These are phyloP conservation scores for Drusus annulatus DNA, from an alignment of 1,140 invertebrate species.

Conservation along the genomic window DNA sequence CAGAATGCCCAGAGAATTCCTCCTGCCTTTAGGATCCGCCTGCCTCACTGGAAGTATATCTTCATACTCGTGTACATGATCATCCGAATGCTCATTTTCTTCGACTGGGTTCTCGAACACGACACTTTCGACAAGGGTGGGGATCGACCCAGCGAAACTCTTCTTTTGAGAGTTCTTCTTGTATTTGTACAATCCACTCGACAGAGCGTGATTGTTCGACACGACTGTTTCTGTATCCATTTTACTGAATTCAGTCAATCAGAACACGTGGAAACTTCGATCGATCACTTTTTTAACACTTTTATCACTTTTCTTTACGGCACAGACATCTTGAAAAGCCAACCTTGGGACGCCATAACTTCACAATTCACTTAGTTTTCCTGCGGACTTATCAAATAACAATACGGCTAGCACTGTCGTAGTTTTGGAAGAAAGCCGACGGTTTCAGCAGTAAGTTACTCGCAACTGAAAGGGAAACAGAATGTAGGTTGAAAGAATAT, in stretches of 20 bases:
- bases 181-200: conserved; percentile 51
- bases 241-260: conserved; percentile 3
- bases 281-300: neutral
- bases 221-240: conserved; percentile 55
- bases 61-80: conserved; percentile 46
- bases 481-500: neutral
- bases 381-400: neutral
- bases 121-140: conserved; percentile 63
- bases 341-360: conserved; percentile 30
- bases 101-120: conserved; percentile 64
- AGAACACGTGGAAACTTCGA: neutral
- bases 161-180: conserved; percentile 52
- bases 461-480: conserved; percentile 26
- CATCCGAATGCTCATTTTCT: conserved; percentile 48
- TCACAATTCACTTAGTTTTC: conserved; percentile 5
- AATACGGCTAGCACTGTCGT: neutral
- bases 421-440: neutral
- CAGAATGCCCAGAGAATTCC: conserved; percentile 47
- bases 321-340: conserved; percentile 20
- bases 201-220: conserved; percentile 43
- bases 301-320: conserved; percentile 18
- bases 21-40: conserved; percentile 37
- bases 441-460: neutral
- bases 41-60: conserved; percentile 33
- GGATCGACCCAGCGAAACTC: conserved; percentile 63